Evolutionary conservation across 2,113 vertebrate genomes (phyloP).

Genomic region (Archocentrus centrarchus): DNA sequence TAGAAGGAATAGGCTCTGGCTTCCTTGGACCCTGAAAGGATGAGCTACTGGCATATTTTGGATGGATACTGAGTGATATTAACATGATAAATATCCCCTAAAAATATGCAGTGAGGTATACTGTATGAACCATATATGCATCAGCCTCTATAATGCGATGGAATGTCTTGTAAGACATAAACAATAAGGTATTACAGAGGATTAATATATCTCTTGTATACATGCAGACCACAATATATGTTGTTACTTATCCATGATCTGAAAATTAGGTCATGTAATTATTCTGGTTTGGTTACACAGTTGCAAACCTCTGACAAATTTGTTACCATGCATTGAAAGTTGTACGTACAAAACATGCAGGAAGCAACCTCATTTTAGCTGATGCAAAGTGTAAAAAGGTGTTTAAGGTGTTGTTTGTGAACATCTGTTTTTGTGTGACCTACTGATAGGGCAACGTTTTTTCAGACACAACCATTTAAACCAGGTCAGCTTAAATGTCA

Average conservation of each 20-base stretch:
- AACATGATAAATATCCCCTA: too few species aligned
- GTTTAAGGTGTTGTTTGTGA: not conserved
- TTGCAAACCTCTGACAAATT: not conserved
- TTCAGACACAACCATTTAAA: not conserved
- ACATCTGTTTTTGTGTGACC: not conserved
- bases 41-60: not conserved
- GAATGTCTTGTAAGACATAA: not conserved
- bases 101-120: not conserved
- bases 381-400: not conserved
- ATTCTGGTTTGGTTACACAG: not conserved
- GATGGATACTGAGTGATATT: not conserved
- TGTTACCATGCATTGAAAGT: not conserved
- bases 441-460: not conserved
- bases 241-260: not conserved
- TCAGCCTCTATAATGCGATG: not conserved
- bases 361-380: not conserved
- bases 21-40: not conserved
- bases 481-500: constrained; percentile 15
- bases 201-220: not conserved
- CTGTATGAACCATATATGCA: not conserved
- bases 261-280: not conserved
- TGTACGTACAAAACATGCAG: not conserved
- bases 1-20: not conserved
- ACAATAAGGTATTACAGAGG: not conserved
- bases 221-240: not conserved